A percentile compares a stretch with the other conserved stretches of the same genome.
Evolutionary conservation across 2,888 invertebrate genomes (phyloP).

Genomic region (Phlogophora meticulosa): DNA sequence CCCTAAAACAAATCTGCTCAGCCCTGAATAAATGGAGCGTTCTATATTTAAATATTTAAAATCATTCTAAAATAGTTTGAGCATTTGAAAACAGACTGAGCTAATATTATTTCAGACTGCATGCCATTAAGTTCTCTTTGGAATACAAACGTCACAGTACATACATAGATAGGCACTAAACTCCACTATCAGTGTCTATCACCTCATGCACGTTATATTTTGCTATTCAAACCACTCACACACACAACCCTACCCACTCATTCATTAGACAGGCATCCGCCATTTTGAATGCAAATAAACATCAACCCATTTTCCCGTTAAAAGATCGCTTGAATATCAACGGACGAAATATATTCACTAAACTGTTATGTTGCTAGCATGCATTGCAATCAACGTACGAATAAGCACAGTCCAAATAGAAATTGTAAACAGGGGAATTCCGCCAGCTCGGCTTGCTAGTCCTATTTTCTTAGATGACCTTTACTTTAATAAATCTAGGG

Average conservation of each 20-base stretch:
- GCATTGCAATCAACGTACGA: conserved; percentile 61
- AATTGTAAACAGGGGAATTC: conserved; percentile 74
- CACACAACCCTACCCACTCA: not conserved
- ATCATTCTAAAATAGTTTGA: no score
- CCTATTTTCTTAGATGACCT: conserved; percentile 83
- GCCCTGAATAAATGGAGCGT: no score
- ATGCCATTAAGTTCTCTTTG: no score
- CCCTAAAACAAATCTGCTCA: no score
- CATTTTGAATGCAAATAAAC: conserved; percentile 66
- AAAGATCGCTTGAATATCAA: conserved; percentile 68
- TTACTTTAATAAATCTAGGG: conserved; percentile 77
- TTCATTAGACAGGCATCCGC: conserved; percentile 46
- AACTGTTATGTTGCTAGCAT: conserved; percentile 53
- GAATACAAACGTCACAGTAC: no score
- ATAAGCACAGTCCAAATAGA: conserved; percentile 70
- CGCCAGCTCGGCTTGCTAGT: conserved; percentile 72
- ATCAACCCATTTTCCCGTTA: conserved; percentile 53
- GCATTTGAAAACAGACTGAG: no score
- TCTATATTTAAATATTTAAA: no score
- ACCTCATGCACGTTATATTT: not conserved
- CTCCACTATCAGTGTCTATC: not conserved
- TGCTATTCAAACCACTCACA: not conserved
- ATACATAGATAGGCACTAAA: not conserved
- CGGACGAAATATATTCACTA: conserved; percentile 64
- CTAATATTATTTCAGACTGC: no score